Conservation (phyloP, 2,888 invertebrate genomes). For the Leptinotarsa peninsularis region DNA sequence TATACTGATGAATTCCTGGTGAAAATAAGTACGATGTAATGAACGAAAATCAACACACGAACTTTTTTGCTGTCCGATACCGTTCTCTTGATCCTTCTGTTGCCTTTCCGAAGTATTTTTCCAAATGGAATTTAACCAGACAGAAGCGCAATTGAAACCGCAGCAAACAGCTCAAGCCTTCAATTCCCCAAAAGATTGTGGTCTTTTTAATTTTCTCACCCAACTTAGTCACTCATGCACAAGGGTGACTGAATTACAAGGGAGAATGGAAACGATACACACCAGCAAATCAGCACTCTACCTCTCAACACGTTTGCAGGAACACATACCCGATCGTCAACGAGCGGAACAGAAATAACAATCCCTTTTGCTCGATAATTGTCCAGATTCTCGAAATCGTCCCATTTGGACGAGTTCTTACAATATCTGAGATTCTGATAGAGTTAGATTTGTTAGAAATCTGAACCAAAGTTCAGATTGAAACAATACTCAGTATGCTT, state of each 20-base stretch:
- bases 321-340: neutral
- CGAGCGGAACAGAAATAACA: neutral
- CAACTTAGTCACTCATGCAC: neutral
- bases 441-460: too few species aligned
- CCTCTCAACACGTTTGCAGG: neutral
- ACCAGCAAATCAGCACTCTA: slow-evolving; percentile 5
- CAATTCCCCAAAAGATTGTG: slow-evolving; percentile 7
- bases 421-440: too few species aligned
- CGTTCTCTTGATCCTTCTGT: too few species aligned
- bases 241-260: too few species aligned
- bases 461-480: too few species aligned
- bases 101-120: too few species aligned
- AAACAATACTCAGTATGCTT: too few species aligned
- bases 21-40: too few species aligned
- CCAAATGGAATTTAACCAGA: slow-evolving; percentile 9
- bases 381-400: too few species aligned
- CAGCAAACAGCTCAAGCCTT: slow-evolving; percentile 19
- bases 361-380: neutral
- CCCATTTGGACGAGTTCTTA: neutral
- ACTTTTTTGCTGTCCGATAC: too few species aligned
- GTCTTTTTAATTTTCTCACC: slow-evolving; percentile 25
- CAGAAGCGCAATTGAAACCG: slow-evolving; percentile 29
- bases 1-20: too few species aligned
- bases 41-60: too few species aligned
- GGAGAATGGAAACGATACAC: neutral